A percentile compares a stretch with the other conserved stretches of the same genome.
phyloP scores from a whole-genome alignment of 2,888 invertebrate species.

The Halocaridina rubra region DNA sequence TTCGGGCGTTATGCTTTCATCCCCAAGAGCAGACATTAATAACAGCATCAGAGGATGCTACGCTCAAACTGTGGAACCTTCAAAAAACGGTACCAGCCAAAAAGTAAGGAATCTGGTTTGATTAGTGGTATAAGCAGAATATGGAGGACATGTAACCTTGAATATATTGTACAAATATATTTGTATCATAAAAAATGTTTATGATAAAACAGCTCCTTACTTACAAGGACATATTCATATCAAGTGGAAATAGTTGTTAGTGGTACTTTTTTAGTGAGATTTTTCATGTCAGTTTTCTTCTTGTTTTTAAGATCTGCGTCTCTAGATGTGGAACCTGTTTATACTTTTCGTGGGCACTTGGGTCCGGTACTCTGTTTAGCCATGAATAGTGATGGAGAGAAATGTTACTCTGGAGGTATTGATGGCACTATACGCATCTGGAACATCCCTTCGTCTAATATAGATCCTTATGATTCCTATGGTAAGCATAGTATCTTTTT shows the following conservation, averaged over 20 bases:
- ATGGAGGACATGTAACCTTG: too few relatives aligned
- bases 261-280: too few relatives aligned
- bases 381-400: slow-evolving; percentile 91
- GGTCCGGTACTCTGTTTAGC: slow-evolving; percentile 95
- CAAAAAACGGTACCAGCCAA: slow-evolving; percentile 98
- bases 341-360: slow-evolving; percentile 96
- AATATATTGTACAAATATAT: too few relatives aligned
- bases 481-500: too few relatives aligned
- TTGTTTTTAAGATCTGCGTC: slow-evolving; percentile 75
- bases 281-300: not conserved
- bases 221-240: too few relatives aligned
- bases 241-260: too few relatives aligned
- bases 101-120: too few relatives aligned
- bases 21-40: slow-evolving; percentile 95
- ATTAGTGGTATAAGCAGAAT: too few relatives aligned
- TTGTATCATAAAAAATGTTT: too few relatives aligned
- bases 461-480: slow-evolving; percentile 97
- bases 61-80: slow-evolving; percentile 98
- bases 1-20: slow-evolving; percentile 91
- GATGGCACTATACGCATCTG: slow-evolving; percentile 96
- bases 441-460: slow-evolving; percentile 92
- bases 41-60: slow-evolving; percentile 98
- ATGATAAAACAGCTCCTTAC: too few relatives aligned
- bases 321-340: slow-evolving; percentile 96
- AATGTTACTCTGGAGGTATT: slow-evolving; percentile 94